Base-by-base conservation (phyloP, 2,888 invertebrate genomes). In the Ashinkailepas kermadecensis region DNA sequence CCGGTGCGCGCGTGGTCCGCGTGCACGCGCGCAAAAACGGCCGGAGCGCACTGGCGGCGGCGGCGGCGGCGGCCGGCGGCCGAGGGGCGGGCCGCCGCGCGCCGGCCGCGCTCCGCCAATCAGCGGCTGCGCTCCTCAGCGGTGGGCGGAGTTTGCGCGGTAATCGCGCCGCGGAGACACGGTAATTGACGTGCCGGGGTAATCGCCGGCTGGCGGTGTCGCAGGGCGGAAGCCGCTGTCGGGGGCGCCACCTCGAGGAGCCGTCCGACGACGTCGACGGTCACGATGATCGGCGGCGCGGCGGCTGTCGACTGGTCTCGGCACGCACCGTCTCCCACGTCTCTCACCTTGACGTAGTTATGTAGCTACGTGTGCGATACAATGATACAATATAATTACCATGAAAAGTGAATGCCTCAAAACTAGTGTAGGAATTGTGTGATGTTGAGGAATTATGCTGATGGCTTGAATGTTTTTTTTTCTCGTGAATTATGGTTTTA, bases 111-210 rank as follows among this genome's bases (percentile, higher is more conserved):
- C 8, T 13, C 13, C 74, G 9, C 74, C 74, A 74, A 74, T 74
- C 54, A 21, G 74, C 74, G 74, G 8, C 74, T 74, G 54, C 74
- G 74, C 74, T 74, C 74, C 74, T 74, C 54, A 74, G 54, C 54
- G 39, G 54, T 4, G 74, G 74, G 54, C 54, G 74, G 74, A 21
- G 54, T 7, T 12, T 18, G 18, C 18, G 7, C 59, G 15, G 25
- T 10, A 23, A 23, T 65, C 65, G 65, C n/a, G 65, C 65, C 25
- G 65, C 67, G 23, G 67, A 13, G 74, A 39, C 74, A 21, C 74
- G 7, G 54, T 74, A 74, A 74, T 70, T 74, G 74, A 54, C 74
- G 23, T 74, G 8, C 74, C 74, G 0, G 13, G 7, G 74, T 74
- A 74, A 74, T 74, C 54, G 74, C 18, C 74, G 54, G 39, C 39